phyloP scores from a whole-genome alignment of 2,888 invertebrate species.

The Aleiodes testaceus region DNA sequence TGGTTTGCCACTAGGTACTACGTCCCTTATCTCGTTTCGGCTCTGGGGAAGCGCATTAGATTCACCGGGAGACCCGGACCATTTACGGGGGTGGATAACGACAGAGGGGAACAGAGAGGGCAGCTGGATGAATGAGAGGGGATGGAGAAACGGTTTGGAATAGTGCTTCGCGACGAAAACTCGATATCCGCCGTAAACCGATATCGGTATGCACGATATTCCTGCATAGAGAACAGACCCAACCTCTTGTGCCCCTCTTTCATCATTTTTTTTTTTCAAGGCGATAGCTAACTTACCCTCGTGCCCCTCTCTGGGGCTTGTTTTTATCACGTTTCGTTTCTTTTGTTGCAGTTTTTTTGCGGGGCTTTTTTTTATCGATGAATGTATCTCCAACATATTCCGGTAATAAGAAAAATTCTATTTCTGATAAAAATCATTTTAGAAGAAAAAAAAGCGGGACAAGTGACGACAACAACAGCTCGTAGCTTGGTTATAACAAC shows the following conservation, averaged over 20 bases:
- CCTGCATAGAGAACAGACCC: background rate
- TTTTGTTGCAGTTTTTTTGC: too few species aligned
- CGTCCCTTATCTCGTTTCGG: constrained; percentile 45
- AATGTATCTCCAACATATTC: too few species aligned
- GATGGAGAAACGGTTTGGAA: constrained; percentile 38
- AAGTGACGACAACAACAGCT: constrained; percentile 58
- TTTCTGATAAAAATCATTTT: constrained; percentile 5
- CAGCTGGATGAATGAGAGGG: constrained; percentile 19
- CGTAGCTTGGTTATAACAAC: constrained; percentile 62
- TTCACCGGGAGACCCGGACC: constrained; percentile 38
- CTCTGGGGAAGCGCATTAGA: constrained; percentile 43
- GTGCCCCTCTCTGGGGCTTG: too few species aligned
- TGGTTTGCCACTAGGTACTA: constrained; percentile 36
- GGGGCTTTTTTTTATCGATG: too few species aligned
- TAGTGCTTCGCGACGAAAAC: constrained; percentile 49
- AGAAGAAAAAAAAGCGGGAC: background rate
- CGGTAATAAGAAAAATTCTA: too few species aligned
- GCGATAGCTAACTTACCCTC: constrained; percentile 23
- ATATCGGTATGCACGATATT: constrained; percentile 44
- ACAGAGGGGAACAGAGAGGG: background rate
- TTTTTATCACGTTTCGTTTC: too few species aligned
- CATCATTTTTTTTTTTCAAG: background rate
- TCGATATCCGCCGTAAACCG: constrained; percentile 49
- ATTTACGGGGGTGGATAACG: constrained; percentile 27
- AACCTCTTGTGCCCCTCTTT: background rate